Evolutionary conservation across 2,888 invertebrate genomes (phyloP).

Genomic region (Blastobasis adustella): DNA sequence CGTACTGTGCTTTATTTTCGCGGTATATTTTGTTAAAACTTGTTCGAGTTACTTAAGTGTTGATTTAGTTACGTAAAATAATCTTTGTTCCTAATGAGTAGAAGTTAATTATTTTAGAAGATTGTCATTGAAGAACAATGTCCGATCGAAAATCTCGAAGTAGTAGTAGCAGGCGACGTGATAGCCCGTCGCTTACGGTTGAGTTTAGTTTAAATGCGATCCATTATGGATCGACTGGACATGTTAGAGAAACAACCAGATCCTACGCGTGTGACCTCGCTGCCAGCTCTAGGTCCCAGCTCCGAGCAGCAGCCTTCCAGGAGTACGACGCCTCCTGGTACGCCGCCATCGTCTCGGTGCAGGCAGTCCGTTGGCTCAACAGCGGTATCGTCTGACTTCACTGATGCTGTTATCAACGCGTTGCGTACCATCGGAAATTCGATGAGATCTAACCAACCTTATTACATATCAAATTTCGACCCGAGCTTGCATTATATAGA

Average conservation of each 20-base stretch:
- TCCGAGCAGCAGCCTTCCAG: background rate
- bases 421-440: background rate
- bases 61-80: background rate
- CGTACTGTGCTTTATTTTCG: background rate
- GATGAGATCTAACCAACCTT: background rate
- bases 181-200: background rate
- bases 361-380: background rate
- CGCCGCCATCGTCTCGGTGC: background rate
- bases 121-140: too few relatives aligned
- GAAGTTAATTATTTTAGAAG: background rate
- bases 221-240: background rate
- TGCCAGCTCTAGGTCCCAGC: background rate
- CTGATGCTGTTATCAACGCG: background rate
- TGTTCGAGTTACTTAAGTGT: background rate
- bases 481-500: constrained; percentile 12
- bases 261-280: background rate
- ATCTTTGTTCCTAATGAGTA: background rate
- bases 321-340: background rate
- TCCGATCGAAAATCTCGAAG: too few relatives aligned
- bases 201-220: background rate
- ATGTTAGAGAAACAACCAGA: background rate
- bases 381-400: background rate
- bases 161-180: background rate
- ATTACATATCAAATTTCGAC: constrained; percentile 4
- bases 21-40: background rate